A percentile compares a stretch with the other conserved stretches of the same genome.
phyloP scores from a whole-genome alignment of 2,797 vertebrate species.

The Sarcophilus harrisii region DNA sequence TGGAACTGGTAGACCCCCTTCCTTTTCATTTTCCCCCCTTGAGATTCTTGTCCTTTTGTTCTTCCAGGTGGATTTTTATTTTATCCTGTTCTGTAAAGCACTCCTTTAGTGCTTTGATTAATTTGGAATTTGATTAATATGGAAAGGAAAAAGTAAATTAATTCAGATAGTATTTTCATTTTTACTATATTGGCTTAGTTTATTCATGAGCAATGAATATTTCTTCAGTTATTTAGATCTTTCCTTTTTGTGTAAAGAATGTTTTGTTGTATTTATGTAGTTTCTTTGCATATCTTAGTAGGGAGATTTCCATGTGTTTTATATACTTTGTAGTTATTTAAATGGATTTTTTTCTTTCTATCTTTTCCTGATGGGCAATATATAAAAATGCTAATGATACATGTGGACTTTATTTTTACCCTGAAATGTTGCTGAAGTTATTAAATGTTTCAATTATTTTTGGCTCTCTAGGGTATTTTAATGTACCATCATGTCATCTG shows the following conservation, averaged over 20 bases:
- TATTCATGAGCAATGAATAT: background rate
- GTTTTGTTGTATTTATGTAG: background rate
- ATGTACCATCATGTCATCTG: too few species aligned
- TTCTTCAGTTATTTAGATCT: background rate
- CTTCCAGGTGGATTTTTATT: background rate
- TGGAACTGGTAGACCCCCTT: background rate
- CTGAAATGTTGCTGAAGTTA: too few species aligned
- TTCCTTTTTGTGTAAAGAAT: background rate
- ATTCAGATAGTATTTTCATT: background rate
- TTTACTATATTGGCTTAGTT: background rate
- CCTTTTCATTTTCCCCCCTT: background rate
- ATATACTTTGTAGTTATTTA: background rate
- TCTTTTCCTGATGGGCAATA: background rate
- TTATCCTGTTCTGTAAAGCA: background rate
- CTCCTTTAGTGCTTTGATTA: background rate
- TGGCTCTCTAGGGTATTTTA: too few species aligned
- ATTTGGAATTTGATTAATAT: background rate
- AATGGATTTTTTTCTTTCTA: background rate
- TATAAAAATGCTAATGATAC: background rate
- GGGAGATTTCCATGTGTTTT: background rate
- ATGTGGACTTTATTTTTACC: too few species aligned
- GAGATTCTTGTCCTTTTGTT: background rate
- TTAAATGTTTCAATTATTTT: too few species aligned
- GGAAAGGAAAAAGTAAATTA: background rate
- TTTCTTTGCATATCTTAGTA: background rate